Base-by-base conservation (phyloP, 2,113 vertebrate genomes). In the Notothenia coriiceps region DNA sequence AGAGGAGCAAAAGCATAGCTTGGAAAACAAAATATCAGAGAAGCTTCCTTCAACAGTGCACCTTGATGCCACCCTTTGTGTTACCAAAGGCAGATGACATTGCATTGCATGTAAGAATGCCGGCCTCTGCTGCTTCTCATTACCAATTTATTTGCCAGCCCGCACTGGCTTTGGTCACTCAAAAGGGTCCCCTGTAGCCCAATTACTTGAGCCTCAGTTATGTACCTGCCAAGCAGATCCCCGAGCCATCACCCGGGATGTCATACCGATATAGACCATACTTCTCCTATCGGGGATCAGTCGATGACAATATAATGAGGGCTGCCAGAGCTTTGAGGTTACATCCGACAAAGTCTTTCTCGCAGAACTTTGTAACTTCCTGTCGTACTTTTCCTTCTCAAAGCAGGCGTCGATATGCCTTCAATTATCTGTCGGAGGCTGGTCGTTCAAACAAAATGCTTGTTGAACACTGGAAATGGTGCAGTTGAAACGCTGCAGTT, bases 151-250 rank as follows among this genome's bases (percentile, higher is more conserved):
- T 87, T 84, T 86, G 76, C 69, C 71, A 50, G 18, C 35, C 13
- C 56, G 50, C 20, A 2, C 43, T 47, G 69, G 74, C 87, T 85
- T 82, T 84, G 81, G 88, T 87, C 57, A 67, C 64, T 71, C 51
- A 54, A 81, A 90, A 84, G 77, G 77, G 86, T 89, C 87, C 89
- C 78, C 76, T 69, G 82, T 75, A 92, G 88, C 74, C 91, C 89
- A 92, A 91, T 94, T 93, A 93, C 86, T 86, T 74, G 76, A 87
- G 85, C 74, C 76, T 69, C 80, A 83, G 84, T 80, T 77, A 62
- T 88, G 78, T 91, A 93, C 85, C 87, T 92, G 91, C 82, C 88
- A 89, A 83, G 62, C 18, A 35, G 79, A 70, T 86, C 73, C 87
- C 76, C 0, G 20, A 77, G 70, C 60, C 51, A 77, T 84, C 76